Evolutionary conservation across 2,797 vertebrate species (phyloP), one percentile per base, ranked within the genome.

Genomic region (Leptatherina wallacei): DNA sequence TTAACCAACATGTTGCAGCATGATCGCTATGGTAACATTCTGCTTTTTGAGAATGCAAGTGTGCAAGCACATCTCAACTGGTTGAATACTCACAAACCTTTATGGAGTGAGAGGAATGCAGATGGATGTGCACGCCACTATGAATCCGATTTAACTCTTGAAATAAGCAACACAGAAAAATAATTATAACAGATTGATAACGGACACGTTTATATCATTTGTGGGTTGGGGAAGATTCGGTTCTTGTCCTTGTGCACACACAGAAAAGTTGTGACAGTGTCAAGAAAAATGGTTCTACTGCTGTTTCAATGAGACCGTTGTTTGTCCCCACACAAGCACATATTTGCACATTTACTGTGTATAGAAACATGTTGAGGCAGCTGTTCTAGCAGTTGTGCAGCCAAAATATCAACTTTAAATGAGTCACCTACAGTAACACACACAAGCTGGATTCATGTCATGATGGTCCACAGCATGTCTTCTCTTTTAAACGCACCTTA

Each of bases 371-470:
- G 40, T 47, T 20, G 2, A 42, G 61, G 47, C 69, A 77, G 56
- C 38, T 72, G 51, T 47, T 54, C 47, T 2, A 29, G 59, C 71
- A 70, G 66, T 47, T 75, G 58, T 38, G 22, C 12, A 24, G 57
- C 20, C 40, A 65, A 65, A 75, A 58, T 54, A 75, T 62, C 13
- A 40, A 49, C 32, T 61, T 66, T 3, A 64, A 40, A 75, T 60
- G 32, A 61, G 65, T 68, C 73, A 29, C 6, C 65, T 47, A 22
- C 49, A 51, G 11, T 38, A 38, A 30, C 49, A 3, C 16, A 0
- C 55, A 60, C 49, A 11, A 38, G 51, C 49, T 61, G 30, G 32
- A 69, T 65, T 59, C 30, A 66, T 70, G 38, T 49, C 7, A 27
- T 38, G 14, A 60, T 44, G 62, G 59, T 56, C n/a, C 27, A 54